Evolutionary conservation across 2,888 invertebrate genomes (phyloP).

Genomic region (Fragum whitleyi): DNA sequence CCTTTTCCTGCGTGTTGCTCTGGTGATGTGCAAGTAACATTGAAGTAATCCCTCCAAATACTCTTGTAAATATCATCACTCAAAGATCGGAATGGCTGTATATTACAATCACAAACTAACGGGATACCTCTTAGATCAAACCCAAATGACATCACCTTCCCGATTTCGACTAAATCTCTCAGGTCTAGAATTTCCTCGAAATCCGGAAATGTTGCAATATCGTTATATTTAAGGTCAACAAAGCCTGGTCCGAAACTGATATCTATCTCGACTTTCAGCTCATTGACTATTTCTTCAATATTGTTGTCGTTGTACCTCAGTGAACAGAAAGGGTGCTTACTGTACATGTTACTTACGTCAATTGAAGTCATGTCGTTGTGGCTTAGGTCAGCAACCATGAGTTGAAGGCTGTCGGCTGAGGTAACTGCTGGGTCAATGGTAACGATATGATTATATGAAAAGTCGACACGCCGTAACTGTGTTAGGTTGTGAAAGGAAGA

Average conservation of each 20-base stretch:
- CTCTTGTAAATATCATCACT: constrained; percentile 29
- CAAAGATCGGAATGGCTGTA: constrained; percentile 46
- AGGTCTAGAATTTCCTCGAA: constrained; percentile 40
- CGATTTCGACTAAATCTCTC: constrained; percentile 28
- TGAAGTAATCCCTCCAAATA: constrained; percentile 45
- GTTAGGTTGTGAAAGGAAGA: constrained; percentile 30
- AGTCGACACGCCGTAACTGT: constrained; percentile 18
- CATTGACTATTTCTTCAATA: constrained; percentile 44
- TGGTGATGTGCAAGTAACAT: constrained; percentile 49
- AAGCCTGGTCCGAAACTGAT: constrained; percentile 45
- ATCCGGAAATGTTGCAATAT: constrained; percentile 40
- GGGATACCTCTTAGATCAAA: constrained; percentile 44
- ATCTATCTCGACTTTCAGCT: constrained; percentile 10
- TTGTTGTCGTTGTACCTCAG: constrained; percentile 37
- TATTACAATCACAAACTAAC: constrained; percentile 50
- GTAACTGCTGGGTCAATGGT: constrained; percentile 16
- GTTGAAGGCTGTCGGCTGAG: background rate
- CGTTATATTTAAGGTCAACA: constrained; percentile 33
- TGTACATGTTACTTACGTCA: constrained; percentile 43
- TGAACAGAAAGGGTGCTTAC: constrained; percentile 40
- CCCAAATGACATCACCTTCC: constrained; percentile 46
- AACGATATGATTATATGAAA: constrained; percentile 12
- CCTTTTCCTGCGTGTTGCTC: background rate
- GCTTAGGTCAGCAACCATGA: background rate
- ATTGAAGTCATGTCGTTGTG: constrained; percentile 3